phyloP scores from a whole-genome alignment of 2,797 vertebrate species.

The Thaleichthys pacificus region DNA sequence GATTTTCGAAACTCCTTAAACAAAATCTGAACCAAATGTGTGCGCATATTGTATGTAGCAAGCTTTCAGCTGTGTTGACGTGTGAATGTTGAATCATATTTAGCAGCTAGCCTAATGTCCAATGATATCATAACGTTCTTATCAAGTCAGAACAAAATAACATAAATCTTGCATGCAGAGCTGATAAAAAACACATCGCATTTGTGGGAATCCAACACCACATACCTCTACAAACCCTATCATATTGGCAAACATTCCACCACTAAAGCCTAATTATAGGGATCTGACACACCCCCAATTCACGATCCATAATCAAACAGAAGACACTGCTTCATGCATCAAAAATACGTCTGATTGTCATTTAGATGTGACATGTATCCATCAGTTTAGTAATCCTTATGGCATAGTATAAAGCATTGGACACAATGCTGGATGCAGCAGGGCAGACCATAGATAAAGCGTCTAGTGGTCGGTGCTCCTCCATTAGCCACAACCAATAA shows the following conservation, averaged over 20 bases:
- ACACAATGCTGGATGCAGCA: constrained; percentile 3
- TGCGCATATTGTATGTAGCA: no score
- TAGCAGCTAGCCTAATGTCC: background rate
- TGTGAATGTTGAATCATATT: no score
- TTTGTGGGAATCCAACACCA: background rate
- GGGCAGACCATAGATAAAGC: constrained; percentile 34
- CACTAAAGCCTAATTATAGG: background rate
- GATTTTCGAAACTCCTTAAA: no score
- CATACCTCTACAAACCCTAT: background rate
- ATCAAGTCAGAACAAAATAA: background rate
- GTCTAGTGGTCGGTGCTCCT: constrained; percentile 20
- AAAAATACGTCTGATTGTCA: no score
- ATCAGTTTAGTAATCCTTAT: background rate
- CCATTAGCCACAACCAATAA: constrained; percentile 23
- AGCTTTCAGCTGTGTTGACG: no score
- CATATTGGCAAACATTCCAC: background rate
- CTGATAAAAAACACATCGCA: background rate
- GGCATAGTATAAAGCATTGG: background rate
- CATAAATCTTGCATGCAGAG: background rate
- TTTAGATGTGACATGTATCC: no score
- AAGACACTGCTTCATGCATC: no score
- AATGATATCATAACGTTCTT: background rate
- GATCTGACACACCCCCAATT: background rate
- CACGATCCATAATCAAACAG: no score
- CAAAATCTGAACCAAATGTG: no score